A percentile compares a stretch with the other conserved stretches of the same genome.
phyloP scores from a whole-genome alignment of 2,113 vertebrate species.

The Osmerus mordax region DNA sequence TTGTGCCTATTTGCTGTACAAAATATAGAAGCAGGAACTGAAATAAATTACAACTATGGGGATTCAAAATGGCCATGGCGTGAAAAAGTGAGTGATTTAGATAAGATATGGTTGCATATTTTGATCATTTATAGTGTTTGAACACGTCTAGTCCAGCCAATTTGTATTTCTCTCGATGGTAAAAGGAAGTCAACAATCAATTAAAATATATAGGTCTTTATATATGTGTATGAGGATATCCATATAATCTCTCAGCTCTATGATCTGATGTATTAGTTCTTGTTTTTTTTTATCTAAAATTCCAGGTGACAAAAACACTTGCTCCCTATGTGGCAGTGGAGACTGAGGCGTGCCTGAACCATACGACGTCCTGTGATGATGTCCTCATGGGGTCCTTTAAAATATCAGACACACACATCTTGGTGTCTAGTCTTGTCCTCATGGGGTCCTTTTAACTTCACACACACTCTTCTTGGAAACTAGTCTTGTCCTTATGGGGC shows the following conservation, averaged over 20 bases:
- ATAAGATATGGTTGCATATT: background rate
- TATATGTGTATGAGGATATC: background rate
- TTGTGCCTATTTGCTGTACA: background rate
- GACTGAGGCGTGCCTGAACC: background rate
- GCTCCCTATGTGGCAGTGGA: background rate
- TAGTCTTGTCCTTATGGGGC: too few species aligned
- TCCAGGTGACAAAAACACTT: background rate
- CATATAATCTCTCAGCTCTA: background rate
- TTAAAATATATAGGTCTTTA: background rate
- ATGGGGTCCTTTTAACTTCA: too few species aligned
- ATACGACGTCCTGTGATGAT: too few species aligned
- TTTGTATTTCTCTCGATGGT: background rate
- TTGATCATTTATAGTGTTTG: background rate
- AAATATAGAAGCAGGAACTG: background rate
- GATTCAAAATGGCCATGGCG: background rate
- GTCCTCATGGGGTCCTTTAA: too few species aligned
- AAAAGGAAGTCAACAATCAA: too few species aligned
- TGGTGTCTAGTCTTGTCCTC: too few species aligned
- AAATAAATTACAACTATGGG: background rate
- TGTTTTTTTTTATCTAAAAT: background rate
- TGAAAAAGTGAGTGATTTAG: background rate
- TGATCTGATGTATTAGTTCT: background rate
- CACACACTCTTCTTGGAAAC: too few species aligned
- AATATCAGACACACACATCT: fast-evolving
- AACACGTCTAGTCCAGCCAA: background rate